Base-by-base conservation (phyloP, 2,113 vertebrate genomes). In the Cranoglanis bouderius region DNA sequence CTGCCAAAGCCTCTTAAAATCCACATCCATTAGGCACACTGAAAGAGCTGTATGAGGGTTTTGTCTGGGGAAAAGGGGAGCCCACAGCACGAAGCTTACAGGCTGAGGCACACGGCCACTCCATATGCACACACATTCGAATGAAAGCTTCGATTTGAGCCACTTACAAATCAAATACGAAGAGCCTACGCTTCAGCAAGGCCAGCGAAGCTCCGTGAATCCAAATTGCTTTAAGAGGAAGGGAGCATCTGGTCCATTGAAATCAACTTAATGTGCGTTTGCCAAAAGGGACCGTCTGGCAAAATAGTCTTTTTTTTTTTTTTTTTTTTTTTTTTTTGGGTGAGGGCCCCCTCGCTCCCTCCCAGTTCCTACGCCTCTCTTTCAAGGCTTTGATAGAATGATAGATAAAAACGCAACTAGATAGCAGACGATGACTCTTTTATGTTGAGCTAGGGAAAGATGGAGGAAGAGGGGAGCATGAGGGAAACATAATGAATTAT, bases 191-290 rank as follows among this genome's bases (percentile, higher is more conserved):
- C 89, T 89, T 59, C 86, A 86, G 91, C 90, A 89, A 90, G 91
- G 90, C 90, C 88, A 89, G 90, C 38, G 35, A 90, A 87, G 87
- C 88, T 89, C 88, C 81, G 90, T 90, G 90, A 90, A 89, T 89
- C 90, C 90, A 92, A 92, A 92, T 90, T 92, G 88, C 91, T 92
- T 90, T 92, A 88, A 90, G 91, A 92, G 90, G 91, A 90, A 90
- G 91, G 91, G 88, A 92, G 91, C 91, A 92, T 92, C 91, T 92
- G 91, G 90, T 90, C 88, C 46, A 92, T 92, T 92, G 90, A 92
- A 92, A 92, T 92, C 90, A 89, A 90, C 91, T 92, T 92, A 92
- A 92, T 92, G 91, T 88, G 75, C 77, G 74, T 88, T 88, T 90
- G 90, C 90, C 91, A 86, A 92, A 92, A 90, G 90, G 86, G 81